A percentile compares a stretch with the other conserved stretches of the same genome.
phyloP scores from a whole-genome alignment of 2,888 invertebrate genomes.

The Spilosoma lubricipeda region DNA sequence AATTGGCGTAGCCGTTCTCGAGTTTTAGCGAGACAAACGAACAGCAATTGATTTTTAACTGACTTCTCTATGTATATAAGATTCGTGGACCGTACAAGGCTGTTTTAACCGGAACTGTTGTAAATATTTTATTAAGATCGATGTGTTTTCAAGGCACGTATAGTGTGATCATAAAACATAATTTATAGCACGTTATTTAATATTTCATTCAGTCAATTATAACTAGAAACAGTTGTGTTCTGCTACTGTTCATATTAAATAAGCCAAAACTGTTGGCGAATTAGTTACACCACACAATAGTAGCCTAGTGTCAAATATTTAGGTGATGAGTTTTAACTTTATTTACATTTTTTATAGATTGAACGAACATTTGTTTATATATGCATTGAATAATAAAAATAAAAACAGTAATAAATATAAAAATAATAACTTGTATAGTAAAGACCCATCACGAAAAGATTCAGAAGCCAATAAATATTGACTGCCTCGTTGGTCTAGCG shows the following conservation, averaged over 20 bases:
- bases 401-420: no score
- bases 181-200: constrained; percentile 44
- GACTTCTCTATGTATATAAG: constrained; percentile 13
- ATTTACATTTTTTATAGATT: neutral
- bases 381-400: neutral
- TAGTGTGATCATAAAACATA: constrained; percentile 35
- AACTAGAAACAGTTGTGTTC: neutral
- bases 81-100: constrained; percentile 52
- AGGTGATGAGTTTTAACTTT: neutral
- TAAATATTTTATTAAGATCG: constrained; percentile 38
- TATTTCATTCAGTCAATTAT: constrained; percentile 43
- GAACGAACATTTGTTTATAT: no score
- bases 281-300: neutral
- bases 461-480: neutral
- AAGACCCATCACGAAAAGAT: neutral
- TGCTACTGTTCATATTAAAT: neutral
- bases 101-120: constrained; percentile 55
- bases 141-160: constrained; percentile 46
- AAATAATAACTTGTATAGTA: neutral
- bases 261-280: neutral
- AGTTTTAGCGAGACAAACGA: no score
- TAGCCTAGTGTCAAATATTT: neutral
- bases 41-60: no score
- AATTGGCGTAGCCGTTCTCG: no score
- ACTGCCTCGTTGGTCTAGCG: no score